Evolutionary conservation across 2,888 invertebrate species (phyloP).

Genomic region (Reticulitermes lucifugus): DNA sequence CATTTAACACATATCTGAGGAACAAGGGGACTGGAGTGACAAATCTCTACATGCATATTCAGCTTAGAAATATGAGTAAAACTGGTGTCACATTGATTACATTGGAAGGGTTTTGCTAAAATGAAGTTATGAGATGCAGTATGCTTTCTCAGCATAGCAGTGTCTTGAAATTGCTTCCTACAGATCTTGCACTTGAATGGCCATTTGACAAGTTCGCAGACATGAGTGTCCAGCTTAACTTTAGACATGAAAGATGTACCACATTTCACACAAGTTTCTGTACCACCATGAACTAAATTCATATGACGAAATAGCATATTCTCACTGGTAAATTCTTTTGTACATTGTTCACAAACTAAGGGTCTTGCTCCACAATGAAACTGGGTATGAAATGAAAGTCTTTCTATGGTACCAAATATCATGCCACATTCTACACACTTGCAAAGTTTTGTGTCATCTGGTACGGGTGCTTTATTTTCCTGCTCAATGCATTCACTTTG

Average conservation of each 20-base stretch:
- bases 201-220: not conserved
- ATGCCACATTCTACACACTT: conserved; percentile 2
- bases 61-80: conserved; percentile 15
- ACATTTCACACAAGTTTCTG: conserved; percentile 27
- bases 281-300: conserved; percentile 24
- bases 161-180: conserved; percentile 8
- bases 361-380: conserved; percentile 3
- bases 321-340: conserved; percentile 20
- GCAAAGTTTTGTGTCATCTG: not conserved
- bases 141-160: conserved; percentile 1
- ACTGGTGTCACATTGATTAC: conserved; percentile 15
- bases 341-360: not conserved
- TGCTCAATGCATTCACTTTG: not conserved
- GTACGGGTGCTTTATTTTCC: not conserved
- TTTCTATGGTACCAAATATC: conserved; percentile 17
- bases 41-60: not conserved
- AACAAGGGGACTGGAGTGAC: not conserved
- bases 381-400: conserved; percentile 30
- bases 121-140: conserved; percentile 5
- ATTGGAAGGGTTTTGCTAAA: conserved; percentile 29
- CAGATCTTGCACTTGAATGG: conserved; percentile 33
- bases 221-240: not conserved
- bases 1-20: conserved; percentile 33
- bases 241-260: conserved; percentile 6
- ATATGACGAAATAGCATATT: conserved; percentile 19